A percentile compares a stretch with the other conserved stretches of the same genome.
Evolutionary conservation across 2,113 vertebrate species (phyloP).

Genomic region (Stegostoma tigrinum): DNA sequence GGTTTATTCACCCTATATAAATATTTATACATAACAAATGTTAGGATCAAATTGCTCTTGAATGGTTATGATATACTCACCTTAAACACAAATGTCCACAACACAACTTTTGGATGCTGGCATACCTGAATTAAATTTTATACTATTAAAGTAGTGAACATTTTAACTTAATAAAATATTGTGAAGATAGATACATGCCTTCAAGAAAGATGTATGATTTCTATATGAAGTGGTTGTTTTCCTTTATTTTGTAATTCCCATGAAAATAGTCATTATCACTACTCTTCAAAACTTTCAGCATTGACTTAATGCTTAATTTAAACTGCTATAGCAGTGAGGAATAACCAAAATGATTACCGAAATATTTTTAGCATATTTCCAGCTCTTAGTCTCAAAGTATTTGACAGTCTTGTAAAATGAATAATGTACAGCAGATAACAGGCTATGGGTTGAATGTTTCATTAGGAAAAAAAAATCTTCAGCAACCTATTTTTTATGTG

Average conservation of each 20-base stretch:
- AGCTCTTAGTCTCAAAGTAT: conserved; percentile 40
- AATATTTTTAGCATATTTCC: conserved; percentile 42
- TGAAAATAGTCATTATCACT: conserved; percentile 44
- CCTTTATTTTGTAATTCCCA: background rate
- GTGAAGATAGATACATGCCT: conserved; percentile 28
- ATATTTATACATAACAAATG: background rate
- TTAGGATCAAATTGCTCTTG: background rate
- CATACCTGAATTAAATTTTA: conserved; percentile 12
- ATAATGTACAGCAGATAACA: conserved; percentile 42
- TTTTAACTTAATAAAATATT: conserved; percentile 32
- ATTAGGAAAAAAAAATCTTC: conserved; percentile 33
- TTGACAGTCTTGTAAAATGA: conserved; percentile 44
- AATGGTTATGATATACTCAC: background rate
- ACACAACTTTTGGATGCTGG: background rate
- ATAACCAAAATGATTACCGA: conserved; percentile 38
- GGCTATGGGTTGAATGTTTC: conserved; percentile 36
- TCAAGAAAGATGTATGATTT: conserved; percentile 43
- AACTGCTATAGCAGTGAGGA: conserved; percentile 38
- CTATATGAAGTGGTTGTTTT: conserved; percentile 38
- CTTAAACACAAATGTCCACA: background rate
- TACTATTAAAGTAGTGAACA: background rate
- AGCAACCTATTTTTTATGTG: conserved; percentile 37
- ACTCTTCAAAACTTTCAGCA: conserved; percentile 46
- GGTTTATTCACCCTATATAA: background rate
- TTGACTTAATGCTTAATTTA: conserved; percentile 42